phyloP scores from a whole-genome alignment of 2,113 vertebrate genomes.

The Sitta europaea region DNA sequence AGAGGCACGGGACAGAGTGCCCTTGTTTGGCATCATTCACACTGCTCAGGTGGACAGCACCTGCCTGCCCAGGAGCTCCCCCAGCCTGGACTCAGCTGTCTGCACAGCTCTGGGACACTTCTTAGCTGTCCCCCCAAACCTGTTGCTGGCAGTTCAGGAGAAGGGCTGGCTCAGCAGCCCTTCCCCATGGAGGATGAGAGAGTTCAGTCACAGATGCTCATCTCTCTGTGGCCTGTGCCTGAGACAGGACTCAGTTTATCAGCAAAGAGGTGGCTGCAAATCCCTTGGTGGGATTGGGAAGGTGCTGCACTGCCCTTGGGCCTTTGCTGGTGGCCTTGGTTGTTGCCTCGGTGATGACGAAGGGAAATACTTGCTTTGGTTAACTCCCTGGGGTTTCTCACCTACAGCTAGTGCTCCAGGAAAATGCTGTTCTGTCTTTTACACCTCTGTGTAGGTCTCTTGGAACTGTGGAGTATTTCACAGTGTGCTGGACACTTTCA shows the following conservation, averaged over 20 bases:
- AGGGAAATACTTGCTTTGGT: neutral
- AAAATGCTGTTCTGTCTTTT: neutral
- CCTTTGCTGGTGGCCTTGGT: neutral
- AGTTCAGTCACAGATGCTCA: neutral
- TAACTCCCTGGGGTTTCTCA: neutral
- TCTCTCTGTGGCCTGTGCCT: accelerated
- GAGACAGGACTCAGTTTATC: neutral
- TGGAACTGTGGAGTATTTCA: neutral
- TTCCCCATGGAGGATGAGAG: neutral
- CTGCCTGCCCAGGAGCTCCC: neutral
- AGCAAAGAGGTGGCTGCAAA: neutral
- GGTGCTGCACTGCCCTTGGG: neutral
- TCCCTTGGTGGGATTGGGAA: neutral
- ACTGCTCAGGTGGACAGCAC: neutral
- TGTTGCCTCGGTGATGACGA: accelerated
- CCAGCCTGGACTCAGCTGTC: accelerated
- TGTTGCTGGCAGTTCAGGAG: neutral
- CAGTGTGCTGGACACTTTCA: accelerated
- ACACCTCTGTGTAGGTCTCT: neutral
- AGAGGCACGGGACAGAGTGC: accelerated
- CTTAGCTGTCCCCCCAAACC: neutral
- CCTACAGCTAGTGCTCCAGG: neutral
- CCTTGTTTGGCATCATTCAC: neutral
- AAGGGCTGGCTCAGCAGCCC: neutral
- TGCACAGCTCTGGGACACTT: neutral